Evolutionary conservation across 2,797 vertebrate genomes (phyloP).

Genomic region (Pangasius macronema): DNA sequence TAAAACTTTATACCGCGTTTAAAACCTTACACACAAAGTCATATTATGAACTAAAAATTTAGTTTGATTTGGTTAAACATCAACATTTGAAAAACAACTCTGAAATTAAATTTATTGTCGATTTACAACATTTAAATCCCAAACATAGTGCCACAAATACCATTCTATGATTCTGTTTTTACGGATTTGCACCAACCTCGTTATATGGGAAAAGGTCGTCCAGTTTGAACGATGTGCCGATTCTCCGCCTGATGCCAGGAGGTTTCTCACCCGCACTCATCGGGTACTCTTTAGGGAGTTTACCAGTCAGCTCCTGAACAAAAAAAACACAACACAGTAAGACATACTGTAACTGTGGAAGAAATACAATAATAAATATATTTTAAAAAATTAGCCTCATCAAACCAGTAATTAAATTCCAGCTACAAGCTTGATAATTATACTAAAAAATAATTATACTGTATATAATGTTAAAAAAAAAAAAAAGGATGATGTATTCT

Average conservation of each 20-base stretch:
- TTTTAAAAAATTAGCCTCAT: neutral
- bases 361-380: neutral
- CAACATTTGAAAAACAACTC: neutral
- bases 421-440: too few species aligned
- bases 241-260: constrained; percentile 86
- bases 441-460: too few species aligned
- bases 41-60: neutral
- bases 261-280: constrained; percentile 86
- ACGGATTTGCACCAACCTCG: constrained; percentile 73
- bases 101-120: neutral
- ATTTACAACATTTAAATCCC: neutral
- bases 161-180: neutral
- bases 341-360: neutral
- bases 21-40: neutral
- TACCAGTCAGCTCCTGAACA: constrained; percentile 89
- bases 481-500: neutral
- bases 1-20: neutral
- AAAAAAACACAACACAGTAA: constrained; percentile 30
- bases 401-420: neutral
- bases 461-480: neutral
- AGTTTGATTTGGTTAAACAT: neutral
- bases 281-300: constrained; percentile 94
- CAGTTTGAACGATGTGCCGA: constrained; percentile 90
- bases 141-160: neutral
- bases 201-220: constrained; percentile 90